Base-by-base conservation (phyloP, 2,113 vertebrate genomes). In the Arothron firmamentum region DNA sequence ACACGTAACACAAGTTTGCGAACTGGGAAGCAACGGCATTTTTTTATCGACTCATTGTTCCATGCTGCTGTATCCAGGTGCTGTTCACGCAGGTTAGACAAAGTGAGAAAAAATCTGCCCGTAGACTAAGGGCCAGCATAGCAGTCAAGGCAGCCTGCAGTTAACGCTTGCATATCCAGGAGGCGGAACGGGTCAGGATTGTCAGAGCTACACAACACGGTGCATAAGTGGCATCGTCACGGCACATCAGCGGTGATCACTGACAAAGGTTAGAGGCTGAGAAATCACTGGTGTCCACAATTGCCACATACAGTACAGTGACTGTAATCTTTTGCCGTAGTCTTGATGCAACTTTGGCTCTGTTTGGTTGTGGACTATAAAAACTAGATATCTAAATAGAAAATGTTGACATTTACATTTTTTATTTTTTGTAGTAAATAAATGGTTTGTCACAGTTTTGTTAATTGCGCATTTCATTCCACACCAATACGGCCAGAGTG, bases 381-480 rank as follows among this genome's bases (percentile, higher is more conserved):
- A 83, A 85, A 72, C 78, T 83, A 58, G 67, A 78, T 63, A 83
- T 80, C 48, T 75, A 77, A 71, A 77, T 83, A 82, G 56, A 85
- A 87, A 83, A 86, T 5, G 38, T 70, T 49, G 18, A 63, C 23
- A 45, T 67, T 59, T 70, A 21, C 50, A 18, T 38, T 14, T 8
- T 23, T 42, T n/a, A n/a, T 65, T 51, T 45, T 45, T 11, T n/a
- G 58, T 67, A 41, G 46, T 75, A 54, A 51, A 43, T 12, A 47
- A 16, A 25, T 38, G 25, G 48, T 52, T 23, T 19, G 25, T 62
- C 49, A 48, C 52, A 56, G 18, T 62, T 67, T 76, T 34, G 5
- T 61, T 52, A 62, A 70, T 80, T 78, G 82, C 77, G 81, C 68
- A 61, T 47, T 58, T 69, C 62, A 54, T 59, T 59, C 80, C 69